Evolutionary conservation across 2,888 invertebrate genomes (phyloP), one percentile per base, ranked within the genome.

Genomic region (Euzophera pinguis): DNA sequence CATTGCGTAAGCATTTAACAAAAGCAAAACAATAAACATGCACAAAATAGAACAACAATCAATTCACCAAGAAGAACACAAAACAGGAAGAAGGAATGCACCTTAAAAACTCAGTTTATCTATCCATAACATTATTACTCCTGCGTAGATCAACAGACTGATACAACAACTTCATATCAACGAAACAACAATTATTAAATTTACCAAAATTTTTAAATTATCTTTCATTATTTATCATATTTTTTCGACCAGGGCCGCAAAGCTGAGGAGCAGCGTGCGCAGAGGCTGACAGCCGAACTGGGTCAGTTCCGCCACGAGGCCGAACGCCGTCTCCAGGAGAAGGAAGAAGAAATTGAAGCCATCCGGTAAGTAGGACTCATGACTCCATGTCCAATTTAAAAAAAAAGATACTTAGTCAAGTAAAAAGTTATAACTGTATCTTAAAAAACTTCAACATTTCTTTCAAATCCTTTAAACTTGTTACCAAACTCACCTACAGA

Each of bases 261-360:
- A 92, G 97, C 97, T 78, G 98, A 98, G 89, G 99, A 99, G 88
- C 97, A 97, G 90, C 97, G 99, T 72, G 92, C 97, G 64, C 97
- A 97, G 91, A 95, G 98, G 78, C 92, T 99, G 87, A 91, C 97
- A 59, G 95, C 98, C 68, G 99, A 99, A 81, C 93, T 98, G 74
- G 96, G 95, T 67, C 96, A 96, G 89, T 96, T 97, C 93, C 96
- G 98, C 74, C 97, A 98, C 83, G 99, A 99, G 75, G 96, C 97
- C 79, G 99, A 99, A 91, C 97, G 97, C 85, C 96, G 99, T 77
- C 93, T 99, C 73, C 95, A 96, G 67, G 98, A 99, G 92, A 99
- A 99, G 93, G 99, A 99, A 71, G 99, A 99, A 83, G 99, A 99
- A 92, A 95, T 99, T 79, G 99, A 99, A 91, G 92, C 94, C 70